These are phyloP conservation scores for Acipenser oxyrinchus DNA, from an alignment of 2,797 vertebrate genomes.

Conservation along the genomic window DNA sequence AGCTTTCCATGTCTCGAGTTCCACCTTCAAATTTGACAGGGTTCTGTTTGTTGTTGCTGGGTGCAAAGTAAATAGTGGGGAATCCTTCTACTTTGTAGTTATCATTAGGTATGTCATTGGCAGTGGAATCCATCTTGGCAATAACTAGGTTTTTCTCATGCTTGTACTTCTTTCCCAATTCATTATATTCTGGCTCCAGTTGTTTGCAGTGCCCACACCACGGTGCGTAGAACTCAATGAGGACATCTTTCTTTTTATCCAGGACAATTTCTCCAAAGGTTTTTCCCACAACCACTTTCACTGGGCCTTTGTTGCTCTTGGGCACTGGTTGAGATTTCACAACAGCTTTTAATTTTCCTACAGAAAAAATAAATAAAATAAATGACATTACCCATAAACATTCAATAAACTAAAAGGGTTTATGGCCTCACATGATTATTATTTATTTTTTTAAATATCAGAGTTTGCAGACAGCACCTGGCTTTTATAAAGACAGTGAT, in stretches of 20 bases:
- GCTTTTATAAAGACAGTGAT: no score
- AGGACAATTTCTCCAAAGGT: conserved; percentile 86
- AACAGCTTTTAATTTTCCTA: conserved; percentile 84
- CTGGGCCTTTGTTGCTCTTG: conserved; percentile 90
- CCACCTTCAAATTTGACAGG: conserved; percentile 81
- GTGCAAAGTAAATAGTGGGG: conserved; percentile 93
- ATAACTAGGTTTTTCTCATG: conserved; percentile 80
- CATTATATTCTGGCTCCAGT: conserved; percentile 76
- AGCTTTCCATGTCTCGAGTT: conserved; percentile 76
- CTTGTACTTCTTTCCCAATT: conserved; percentile 87
- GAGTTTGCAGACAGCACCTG: no score
- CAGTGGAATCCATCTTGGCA: conserved; percentile 92
- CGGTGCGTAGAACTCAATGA: conserved; percentile 91
- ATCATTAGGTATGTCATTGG: conserved; percentile 75
- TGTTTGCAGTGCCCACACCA: conserved; percentile 98
- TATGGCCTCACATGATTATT: no score
- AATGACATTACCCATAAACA: not conserved
- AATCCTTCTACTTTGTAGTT: conserved; percentile 86
- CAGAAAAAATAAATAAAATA: conserved; percentile 2
- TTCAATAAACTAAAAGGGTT: not conserved
- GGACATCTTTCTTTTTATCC: conserved; percentile 82
- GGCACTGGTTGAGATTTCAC: conserved; percentile 87
- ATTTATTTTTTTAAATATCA: no score
- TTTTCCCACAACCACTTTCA: conserved; percentile 90
- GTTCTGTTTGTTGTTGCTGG: conserved; percentile 73